Base-by-base conservation (phyloP, 2,113 vertebrate genomes). In the Petroica traversi region DNA sequence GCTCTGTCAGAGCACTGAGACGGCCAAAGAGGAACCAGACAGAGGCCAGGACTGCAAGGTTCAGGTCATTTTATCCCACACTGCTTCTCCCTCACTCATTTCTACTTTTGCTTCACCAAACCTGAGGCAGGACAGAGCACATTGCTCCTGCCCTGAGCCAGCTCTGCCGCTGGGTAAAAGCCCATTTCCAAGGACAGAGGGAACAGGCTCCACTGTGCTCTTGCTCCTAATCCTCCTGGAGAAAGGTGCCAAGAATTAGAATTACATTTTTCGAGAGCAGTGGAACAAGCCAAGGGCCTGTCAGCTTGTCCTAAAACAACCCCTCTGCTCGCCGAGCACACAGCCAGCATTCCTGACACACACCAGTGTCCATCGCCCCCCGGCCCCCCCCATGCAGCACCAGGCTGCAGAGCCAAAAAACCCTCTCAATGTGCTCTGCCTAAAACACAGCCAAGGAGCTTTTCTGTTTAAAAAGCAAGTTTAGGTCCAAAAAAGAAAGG, bases 301-400 rank as follows among this genome's bases (percentile, higher is more conserved):
- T 94, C 95, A 95, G 94, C 93, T 43, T 96, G 93, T 95, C 96
- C 96, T 96, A 89, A 92, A 95, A 95, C 89, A 94, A 97, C 96
- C 95, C 62, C 95, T 89, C n/a, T 0, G 61, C 92, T 85, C 3
- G 23, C 33, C 0, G 41, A 92, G 87, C 6, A 2, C 8, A 2
- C 91, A 92, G 94, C 94, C 95, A 95, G 94, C 81, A 69, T 88
- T 95, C 84, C 94, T 82, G 87, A 92, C 13, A 20, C 92, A 63
- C 89, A 89, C 52, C 87, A 84, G 89, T 14, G 87, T 66, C 96
- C 95, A 64, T 46, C 24, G 11, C 71, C 90, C 92, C 82, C 51
- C 4, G 1, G 22, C 54, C 71, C 79, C 86, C 86, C 62, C 89
- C 88, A 48, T 0, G 67, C 71, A 52, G 68, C 52, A 4, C 4